phyloP scores from a whole-genome alignment of 1,140 invertebrate genomes.

The Rhopalosiphum maidis region DNA sequence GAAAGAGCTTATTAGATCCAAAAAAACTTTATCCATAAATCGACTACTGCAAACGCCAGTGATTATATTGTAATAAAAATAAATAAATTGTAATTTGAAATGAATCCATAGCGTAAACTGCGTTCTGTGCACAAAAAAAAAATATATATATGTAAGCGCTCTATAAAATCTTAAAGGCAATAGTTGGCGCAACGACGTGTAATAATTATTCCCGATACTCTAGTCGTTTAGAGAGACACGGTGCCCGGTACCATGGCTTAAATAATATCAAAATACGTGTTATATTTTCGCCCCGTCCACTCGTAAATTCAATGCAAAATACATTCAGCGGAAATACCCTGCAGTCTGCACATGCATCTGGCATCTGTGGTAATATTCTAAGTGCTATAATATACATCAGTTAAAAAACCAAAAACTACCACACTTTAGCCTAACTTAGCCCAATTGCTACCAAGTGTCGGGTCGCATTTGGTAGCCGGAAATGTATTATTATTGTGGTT shows the following conservation, averaged over 20 bases:
- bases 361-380: no score
- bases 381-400: no score
- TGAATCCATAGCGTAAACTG: not conserved
- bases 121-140: not conserved
- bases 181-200: not conserved
- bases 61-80: not conserved
- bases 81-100: not conserved
- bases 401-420: no score
- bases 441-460: not conserved
- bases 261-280: no score
- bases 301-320: no score
- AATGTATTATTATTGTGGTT: no score
- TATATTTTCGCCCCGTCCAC: no score
- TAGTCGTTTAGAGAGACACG: not conserved
- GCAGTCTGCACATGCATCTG: no score
- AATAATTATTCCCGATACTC: not conserved
- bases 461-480: not conserved
- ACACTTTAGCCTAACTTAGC: not conserved
- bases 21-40: constrained; percentile 43
- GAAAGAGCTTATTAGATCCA: not conserved
- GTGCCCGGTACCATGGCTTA: no score
- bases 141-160: not conserved
- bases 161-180: not conserved
- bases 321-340: no score
- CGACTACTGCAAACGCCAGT: not conserved